These are phyloP conservation scores for Monopis laevigella DNA, from an alignment of 2,888 invertebrate genomes.

Conservation along the genomic window DNA sequence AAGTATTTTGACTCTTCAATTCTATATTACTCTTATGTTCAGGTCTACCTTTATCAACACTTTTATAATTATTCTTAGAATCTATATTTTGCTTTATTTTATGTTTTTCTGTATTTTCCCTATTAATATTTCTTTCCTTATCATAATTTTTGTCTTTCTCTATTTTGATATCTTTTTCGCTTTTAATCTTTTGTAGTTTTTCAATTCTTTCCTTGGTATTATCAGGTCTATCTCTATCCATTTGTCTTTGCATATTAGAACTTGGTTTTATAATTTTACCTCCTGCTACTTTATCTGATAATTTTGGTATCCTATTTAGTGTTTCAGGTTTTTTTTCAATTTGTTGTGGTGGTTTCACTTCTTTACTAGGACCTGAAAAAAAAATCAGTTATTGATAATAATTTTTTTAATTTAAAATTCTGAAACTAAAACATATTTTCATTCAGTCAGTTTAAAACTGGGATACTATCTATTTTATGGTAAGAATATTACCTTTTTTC, in stretches of 20 bases:
- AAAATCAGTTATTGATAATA: background rate
- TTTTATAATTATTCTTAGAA: slow-evolving; percentile 21
- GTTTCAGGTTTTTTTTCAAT: slow-evolving; percentile 37
- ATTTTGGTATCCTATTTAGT: slow-evolving; percentile 10
- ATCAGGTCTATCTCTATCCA: background rate
- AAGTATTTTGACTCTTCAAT: slow-evolving; percentile 55
- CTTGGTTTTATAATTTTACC: slow-evolving; percentile 24
- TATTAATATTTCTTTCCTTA: slow-evolving; percentile 22
- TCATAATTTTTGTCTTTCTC: slow-evolving; percentile 20
- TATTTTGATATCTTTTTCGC: slow-evolving; percentile 27
- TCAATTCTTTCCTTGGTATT: slow-evolving; percentile 26
- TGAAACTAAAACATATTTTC: no score
- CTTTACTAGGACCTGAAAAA: slow-evolving; percentile 34
- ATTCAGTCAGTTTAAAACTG: background rate
- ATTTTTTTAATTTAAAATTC: background rate
- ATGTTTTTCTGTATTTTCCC: slow-evolving; percentile 18
- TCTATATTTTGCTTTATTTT: slow-evolving; percentile 13
- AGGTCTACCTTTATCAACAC: slow-evolving; percentile 44
- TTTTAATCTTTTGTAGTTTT: slow-evolving; percentile 28
- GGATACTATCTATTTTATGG: background rate
- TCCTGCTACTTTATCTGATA: no score
- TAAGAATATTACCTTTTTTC: slow-evolving; percentile 31
- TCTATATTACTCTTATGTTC: slow-evolving; percentile 48
- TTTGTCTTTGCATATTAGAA: slow-evolving; percentile 8
- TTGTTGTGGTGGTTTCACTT: slow-evolving; percentile 37